Evolutionary conservation across 2,888 invertebrate species (phyloP), one percentile per base, ranked within the genome.

Genomic region (Orthosia cruda): DNA sequence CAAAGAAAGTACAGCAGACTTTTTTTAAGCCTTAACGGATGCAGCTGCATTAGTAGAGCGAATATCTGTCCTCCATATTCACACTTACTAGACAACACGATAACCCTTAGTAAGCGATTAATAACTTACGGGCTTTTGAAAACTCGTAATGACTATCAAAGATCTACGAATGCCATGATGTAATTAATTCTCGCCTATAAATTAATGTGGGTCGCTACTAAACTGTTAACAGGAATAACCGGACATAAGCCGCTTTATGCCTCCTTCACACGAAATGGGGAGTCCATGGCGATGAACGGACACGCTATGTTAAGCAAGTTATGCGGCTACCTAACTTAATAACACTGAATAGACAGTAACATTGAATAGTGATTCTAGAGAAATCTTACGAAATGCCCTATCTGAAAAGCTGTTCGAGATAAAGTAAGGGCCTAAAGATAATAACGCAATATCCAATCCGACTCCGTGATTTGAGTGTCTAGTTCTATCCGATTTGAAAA

Each of bases 151-250:
- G 40, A 40, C 57, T 40, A 16, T 50, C n/a, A 23, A 50, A 50
- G 18, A 50, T 64, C 26, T 26, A 32, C 50, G 11, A 50, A 2
- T 15, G 11, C 13, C 23, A 49, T 50, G 18, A 69, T 18, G 32
- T 61, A 61, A 61, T 18, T 66, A 71, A 66, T 66, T 66, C n/a
- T 58, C 47, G 2, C 23, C 23, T 66, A 55, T 20, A 55, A 18
- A 55, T 20, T 23, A 54, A 63, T 52, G 40, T 54, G 55, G 47
- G 20, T 71, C 47, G 64, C 52, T 23, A 23, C 40, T 64, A 64
- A 70, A 45, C 16, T 70, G 52, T 40, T 40, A 45, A 54, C 45
- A 45, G 63, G 52, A 69, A 69, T 63, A 40, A 69, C 32, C 32
- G n/a, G 9, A 32, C 5, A 1, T 20, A 55, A 50, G 18, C 49